Percentiles rank a stretch among this genome's conserved stretches.
phyloP scores from a whole-genome alignment of 2,113 vertebrate species.

The Illadopsis cleaveri region DNA sequence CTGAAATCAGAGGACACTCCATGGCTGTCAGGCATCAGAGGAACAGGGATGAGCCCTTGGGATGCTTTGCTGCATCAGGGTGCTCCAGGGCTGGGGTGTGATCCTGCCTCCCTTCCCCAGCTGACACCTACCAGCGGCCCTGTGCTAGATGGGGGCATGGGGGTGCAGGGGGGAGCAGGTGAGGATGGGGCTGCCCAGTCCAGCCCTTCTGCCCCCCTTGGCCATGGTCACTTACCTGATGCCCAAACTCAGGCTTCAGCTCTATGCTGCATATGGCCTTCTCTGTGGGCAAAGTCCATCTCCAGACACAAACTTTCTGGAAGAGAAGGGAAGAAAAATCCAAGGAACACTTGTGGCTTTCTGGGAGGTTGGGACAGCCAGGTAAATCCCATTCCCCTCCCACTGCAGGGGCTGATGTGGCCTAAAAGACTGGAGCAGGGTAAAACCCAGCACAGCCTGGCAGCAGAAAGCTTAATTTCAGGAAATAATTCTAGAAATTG shows the following conservation, averaged over 20 bases:
- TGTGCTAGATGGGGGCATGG: fast-evolving
- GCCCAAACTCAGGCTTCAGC: constrained; percentile 74
- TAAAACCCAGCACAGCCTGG: background rate
- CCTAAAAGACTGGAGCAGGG: background rate
- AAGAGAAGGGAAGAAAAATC: background rate
- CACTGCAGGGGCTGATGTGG: background rate
- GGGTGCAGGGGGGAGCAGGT: background rate
- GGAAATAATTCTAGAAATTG: background rate
- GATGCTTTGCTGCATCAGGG: background rate
- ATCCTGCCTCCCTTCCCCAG: background rate
- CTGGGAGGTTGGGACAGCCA: background rate
- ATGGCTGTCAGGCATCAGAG: background rate
- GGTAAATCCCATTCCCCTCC: background rate
- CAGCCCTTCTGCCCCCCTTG: fast-evolving
- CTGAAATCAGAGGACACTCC: background rate
- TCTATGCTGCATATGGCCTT: constrained; percentile 71
- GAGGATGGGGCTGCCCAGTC: background rate
- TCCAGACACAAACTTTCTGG: constrained; percentile 88
- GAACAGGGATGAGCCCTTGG: background rate
- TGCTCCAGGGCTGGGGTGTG: background rate
- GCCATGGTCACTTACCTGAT: constrained; percentile 75
- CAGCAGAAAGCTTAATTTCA: background rate
- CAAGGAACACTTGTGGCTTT: background rate
- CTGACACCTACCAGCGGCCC: background rate
- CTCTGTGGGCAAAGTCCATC: constrained; percentile 82